Percentiles rank a stretch among this genome's conserved stretches.
Conservation (phyloP, 2,113 vertebrate genomes). For the Macroglossus sobrinus region DNA sequence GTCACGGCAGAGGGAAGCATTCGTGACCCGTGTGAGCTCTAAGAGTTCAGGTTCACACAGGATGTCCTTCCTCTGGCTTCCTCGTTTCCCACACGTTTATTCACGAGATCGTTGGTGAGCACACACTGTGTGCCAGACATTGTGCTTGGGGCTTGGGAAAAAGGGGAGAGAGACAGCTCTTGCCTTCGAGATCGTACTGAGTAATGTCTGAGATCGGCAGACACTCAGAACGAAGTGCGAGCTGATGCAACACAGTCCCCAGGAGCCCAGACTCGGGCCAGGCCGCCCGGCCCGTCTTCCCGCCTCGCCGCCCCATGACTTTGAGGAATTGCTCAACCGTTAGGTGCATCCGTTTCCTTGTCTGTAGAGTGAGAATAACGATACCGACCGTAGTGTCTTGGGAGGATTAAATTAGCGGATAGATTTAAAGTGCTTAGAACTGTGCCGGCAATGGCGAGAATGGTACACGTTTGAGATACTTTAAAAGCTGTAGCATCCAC, state of each 20-base stretch:
- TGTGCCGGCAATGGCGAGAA: background rate
- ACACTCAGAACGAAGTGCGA: background rate
- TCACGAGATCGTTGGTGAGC: background rate
- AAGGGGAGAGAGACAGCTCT: background rate
- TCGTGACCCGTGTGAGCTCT: background rate
- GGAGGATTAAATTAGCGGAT: background rate
- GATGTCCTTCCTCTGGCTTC: background rate
- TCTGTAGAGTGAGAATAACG: background rate
- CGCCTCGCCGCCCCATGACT: too few species aligned
- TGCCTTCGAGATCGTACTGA: background rate
- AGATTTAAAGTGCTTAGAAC: background rate
- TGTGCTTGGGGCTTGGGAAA: background rate
- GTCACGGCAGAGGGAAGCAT: background rate
- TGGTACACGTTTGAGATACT: background rate
- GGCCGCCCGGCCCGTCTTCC: background rate
- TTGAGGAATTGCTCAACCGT: background rate
- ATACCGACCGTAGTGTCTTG: background rate
- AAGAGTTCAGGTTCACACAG: background rate
- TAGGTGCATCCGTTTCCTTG: accelerated
- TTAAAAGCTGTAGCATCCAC: background rate
- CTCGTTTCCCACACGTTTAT: background rate
- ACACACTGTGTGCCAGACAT: accelerated
- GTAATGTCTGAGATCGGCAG: background rate
- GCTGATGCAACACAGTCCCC: accelerated
- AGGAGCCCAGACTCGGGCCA: background rate